These are phyloP conservation scores for Desmophyllum pertusum DNA, from an alignment of 92 coral and sea anemone genomes.

Conservation along the genomic window DNA sequence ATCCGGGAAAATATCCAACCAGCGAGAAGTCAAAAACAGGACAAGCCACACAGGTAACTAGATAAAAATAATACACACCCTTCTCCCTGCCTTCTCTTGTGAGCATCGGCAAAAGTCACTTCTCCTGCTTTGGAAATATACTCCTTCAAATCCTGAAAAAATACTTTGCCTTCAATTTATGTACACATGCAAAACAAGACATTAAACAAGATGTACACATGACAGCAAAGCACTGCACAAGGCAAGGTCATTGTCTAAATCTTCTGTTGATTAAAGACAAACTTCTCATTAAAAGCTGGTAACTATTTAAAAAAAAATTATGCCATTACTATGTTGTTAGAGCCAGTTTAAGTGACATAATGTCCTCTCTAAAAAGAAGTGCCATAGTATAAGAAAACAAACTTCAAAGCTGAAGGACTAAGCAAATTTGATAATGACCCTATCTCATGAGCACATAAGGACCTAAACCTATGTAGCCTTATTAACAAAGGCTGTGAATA, in stretches of 20 bases:
- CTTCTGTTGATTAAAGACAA: background rate
- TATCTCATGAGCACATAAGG: background rate
- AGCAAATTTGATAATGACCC: background rate
- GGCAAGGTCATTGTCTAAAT: background rate
- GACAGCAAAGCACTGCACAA: background rate
- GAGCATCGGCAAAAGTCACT: conserved; percentile 99
- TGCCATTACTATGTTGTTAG: background rate
- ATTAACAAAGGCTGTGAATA: background rate
- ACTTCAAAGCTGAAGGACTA: background rate
- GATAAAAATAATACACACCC: conserved; percentile 60
- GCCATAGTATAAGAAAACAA: background rate
- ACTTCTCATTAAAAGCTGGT: background rate
- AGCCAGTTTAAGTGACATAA: background rate
- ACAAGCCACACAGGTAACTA: background rate
- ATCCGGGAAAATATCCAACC: too few species aligned
- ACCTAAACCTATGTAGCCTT: background rate
- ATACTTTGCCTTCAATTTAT: conserved; percentile 1
- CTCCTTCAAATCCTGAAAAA: conserved; percentile 93
- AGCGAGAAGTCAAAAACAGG: too few species aligned
- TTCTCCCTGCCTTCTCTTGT: conserved; percentile 92
- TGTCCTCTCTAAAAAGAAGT: background rate
- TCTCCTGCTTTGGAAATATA: conserved; percentile 93
- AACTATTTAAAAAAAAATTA: background rate
- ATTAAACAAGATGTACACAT: background rate
- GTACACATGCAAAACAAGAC: background rate